These are phyloP conservation scores for Catocala fraxini DNA, from an alignment of 2,888 invertebrate species.

Conservation along the genomic window DNA sequence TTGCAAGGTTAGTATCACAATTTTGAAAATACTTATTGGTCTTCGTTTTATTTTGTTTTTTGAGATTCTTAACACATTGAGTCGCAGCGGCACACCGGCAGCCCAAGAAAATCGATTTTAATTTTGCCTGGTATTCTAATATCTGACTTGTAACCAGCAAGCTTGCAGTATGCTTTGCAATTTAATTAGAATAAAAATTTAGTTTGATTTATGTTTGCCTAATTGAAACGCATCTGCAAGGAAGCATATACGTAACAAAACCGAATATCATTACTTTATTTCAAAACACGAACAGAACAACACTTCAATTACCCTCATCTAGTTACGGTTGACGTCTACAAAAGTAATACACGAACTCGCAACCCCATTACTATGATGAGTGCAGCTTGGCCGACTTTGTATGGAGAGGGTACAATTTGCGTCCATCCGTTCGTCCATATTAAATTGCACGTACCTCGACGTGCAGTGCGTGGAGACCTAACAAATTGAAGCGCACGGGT, in stretches of 20 bases:
- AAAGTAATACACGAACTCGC: slow-evolving; percentile 14
- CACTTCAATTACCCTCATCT: background rate
- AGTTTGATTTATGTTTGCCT: too few relatives aligned
- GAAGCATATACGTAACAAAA: too few relatives aligned
- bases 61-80: too few relatives aligned
- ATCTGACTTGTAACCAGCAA: too few relatives aligned
- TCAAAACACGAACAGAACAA: slow-evolving; percentile 1
- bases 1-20: slow-evolving; percentile 87
- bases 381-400: slow-evolving; percentile 15
- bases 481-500: slow-evolving; percentile 44
- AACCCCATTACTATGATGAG: slow-evolving; percentile 20
- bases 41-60: too few relatives aligned
- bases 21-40: too few relatives aligned
- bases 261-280: background rate
- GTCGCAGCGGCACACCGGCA: too few relatives aligned
- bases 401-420: slow-evolving; percentile 26
- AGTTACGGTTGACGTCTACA: slow-evolving; percentile 2
- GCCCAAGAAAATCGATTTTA: too few relatives aligned
- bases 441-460: slow-evolving; percentile 41
- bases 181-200: too few relatives aligned
- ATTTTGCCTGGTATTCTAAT: too few relatives aligned
- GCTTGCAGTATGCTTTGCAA: too few relatives aligned
- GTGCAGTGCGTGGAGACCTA: slow-evolving; percentile 20
- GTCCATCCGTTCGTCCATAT: slow-evolving; percentile 18
- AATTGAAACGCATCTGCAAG: too few relatives aligned